Evolutionary conservation across 2,113 vertebrate genomes (phyloP), one percentile per base, ranked within the genome.

Genomic region (Scomber scombrus): DNA sequence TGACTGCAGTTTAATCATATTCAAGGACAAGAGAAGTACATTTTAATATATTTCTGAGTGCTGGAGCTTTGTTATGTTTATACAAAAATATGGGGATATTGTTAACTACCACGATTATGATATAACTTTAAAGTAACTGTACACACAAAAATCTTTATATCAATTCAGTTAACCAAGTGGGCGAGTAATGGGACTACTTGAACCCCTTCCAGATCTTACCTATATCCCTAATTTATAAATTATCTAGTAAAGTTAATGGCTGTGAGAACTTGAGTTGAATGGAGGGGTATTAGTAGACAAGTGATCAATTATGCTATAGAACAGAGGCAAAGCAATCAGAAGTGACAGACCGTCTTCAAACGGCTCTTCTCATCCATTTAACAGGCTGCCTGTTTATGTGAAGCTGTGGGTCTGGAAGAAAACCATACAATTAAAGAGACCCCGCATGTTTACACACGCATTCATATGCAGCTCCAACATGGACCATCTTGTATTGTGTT

Each of bases 381-480:
- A 93, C 91, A 91, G 89, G 90, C 92, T 94, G 93, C 93, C 89
- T 92, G 93, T 91, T 92, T 94, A 87, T 92, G 92, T 93, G 93
- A 26, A 92, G 90, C 90, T 92, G 91, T 81, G 89, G 91, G 88
- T 91, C 90, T 90, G 88, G 71, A 89, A 88, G 83, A 91, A 93
- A 93, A 90, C 89, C 91, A 94, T 92, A 94, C 93, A 95, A 95
- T 94, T 93, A 95, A 90, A 93, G 85, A 88, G 86, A 89, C 82
- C 85, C 88, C 71, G 82, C 78, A 85, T 93, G 91, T 92, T 92
- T 89, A 88, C 80, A 85, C 85, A 85, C 82, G 88, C 88, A 92
- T 91, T 93, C 89, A 94, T 90, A 94, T 94, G 89, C 93, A 91
- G 78, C 89, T 84, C 75, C 86, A 88, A 92, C 73, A 81, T 82